phyloP scores from a whole-genome alignment of 2,113 vertebrate species.

The Colaptes auratus region DNA sequence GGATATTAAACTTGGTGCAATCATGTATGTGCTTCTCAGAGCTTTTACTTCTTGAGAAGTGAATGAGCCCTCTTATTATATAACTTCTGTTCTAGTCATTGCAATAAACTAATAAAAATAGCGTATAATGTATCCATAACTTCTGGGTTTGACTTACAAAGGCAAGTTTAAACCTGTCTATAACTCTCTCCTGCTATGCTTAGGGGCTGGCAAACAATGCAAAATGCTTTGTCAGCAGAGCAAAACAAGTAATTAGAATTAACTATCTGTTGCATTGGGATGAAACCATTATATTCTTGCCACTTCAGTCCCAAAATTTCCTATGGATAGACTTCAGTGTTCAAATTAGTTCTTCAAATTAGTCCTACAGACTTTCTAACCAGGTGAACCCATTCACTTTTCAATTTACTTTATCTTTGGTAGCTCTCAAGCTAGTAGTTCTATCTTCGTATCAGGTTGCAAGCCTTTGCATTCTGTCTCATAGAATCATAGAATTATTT shows the following conservation, averaged over 20 bases:
- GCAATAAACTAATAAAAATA: slow-evolving; percentile 7
- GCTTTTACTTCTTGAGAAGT: slow-evolving; percentile 1
- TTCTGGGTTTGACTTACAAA: neutral
- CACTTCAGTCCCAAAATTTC: neutral
- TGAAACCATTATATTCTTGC: neutral
- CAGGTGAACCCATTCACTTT: neutral
- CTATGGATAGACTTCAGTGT: neutral
- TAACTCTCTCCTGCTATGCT: neutral
- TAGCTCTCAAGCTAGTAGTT: neutral
- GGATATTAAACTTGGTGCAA: slow-evolving; percentile 17
- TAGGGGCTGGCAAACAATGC: neutral
- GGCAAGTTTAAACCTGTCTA: neutral
- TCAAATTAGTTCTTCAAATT: neutral
- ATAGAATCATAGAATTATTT: too few relatives aligned
- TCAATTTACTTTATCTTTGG: too few relatives aligned
- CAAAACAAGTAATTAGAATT: neutral
- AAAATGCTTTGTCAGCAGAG: slow-evolving; percentile 22
- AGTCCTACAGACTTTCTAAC: neutral
- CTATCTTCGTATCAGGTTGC: neutral
- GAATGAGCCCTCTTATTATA: neutral
- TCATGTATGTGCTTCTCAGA: neutral
- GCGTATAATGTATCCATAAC: neutral
- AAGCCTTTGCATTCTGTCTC: neutral
- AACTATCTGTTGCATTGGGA: neutral
- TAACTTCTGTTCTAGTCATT: neutral